Evolutionary conservation across 2,888 invertebrate genomes (phyloP).

Genomic region (Melieria picta): DNA sequence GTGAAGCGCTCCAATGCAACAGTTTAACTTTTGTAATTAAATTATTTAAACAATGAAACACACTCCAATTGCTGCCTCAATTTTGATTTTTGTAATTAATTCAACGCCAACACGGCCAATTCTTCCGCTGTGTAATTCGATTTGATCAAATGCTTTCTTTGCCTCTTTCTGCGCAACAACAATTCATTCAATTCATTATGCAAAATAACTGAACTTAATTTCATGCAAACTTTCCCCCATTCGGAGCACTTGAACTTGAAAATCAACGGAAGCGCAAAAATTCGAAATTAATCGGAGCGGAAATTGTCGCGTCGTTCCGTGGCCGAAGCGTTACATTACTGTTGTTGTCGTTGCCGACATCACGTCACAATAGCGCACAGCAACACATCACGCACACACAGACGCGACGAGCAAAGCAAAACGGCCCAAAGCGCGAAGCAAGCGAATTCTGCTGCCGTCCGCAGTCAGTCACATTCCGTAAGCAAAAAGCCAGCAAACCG

Average conservation of each 20-base stretch:
- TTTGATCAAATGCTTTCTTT: neutral
- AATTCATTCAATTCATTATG: conserved; percentile 11
- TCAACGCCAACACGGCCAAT: too few species aligned
- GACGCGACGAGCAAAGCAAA: neutral
- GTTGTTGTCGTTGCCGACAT: neutral
- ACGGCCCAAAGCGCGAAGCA: neutral
- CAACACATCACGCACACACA: neutral
- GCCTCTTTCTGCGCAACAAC: neutral
- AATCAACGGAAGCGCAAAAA: conserved; percentile 41
- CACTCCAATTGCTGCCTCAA: too few species aligned
- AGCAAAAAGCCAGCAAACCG: neutral
- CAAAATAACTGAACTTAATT: conserved; percentile 27
- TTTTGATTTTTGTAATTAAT: too few species aligned
- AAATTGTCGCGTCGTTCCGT: conserved; percentile 46
- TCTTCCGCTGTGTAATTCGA: too few species aligned
- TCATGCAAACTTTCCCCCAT: conserved; percentile 25
- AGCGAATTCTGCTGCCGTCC: neutral
- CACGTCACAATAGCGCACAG: neutral
- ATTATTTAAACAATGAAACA: too few species aligned
- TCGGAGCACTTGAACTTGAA: conserved; percentile 45
- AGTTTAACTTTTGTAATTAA: too few species aligned
- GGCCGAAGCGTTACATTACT: conserved; percentile 37
- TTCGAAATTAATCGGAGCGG: conserved; percentile 49
- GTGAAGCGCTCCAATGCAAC: too few species aligned
- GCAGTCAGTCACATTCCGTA: conserved; percentile 11